phyloP scores from a whole-genome alignment of 2,888 invertebrate species.

The Heliconius cydno region DNA sequence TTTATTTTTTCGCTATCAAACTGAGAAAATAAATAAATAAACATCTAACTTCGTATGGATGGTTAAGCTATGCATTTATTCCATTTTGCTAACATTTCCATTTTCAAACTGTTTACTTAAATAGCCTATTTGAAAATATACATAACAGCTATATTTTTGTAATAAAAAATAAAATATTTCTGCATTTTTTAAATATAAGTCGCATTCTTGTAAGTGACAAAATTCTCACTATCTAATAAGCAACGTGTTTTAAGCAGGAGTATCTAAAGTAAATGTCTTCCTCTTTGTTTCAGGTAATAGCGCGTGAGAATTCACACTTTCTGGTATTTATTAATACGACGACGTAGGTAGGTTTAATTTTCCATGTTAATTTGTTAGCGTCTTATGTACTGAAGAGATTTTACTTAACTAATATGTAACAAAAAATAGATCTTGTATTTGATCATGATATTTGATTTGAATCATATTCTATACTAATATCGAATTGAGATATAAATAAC shows the following conservation, averaged over 20 bases:
- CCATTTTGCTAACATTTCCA: neutral
- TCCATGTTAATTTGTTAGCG: constrained; percentile 51
- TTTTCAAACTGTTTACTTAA: neutral
- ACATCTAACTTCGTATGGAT: too few relatives aligned
- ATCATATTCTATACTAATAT: neutral
- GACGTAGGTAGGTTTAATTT: constrained; percentile 64
- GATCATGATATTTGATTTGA: neutral
- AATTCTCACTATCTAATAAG: neutral
- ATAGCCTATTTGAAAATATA: neutral
- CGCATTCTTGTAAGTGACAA: neutral
- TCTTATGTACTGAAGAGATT: neutral
- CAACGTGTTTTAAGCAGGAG: neutral
- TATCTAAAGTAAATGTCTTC: constrained; percentile 50
- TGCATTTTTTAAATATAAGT: neutral
- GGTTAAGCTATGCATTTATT: too few relatives aligned
- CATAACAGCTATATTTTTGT: neutral
- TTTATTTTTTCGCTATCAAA: too few relatives aligned
- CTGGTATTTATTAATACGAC: constrained; percentile 63
- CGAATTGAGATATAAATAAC: neutral
- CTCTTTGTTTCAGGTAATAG: constrained; percentile 77
- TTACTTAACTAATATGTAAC: neutral
- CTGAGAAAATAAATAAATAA: too few relatives aligned
- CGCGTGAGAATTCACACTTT: constrained; percentile 62
- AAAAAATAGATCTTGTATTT: neutral
- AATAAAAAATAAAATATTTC: neutral